phyloP scores from a whole-genome alignment of 2,797 vertebrate genomes.

The Pseudochirops cupreus region DNA sequence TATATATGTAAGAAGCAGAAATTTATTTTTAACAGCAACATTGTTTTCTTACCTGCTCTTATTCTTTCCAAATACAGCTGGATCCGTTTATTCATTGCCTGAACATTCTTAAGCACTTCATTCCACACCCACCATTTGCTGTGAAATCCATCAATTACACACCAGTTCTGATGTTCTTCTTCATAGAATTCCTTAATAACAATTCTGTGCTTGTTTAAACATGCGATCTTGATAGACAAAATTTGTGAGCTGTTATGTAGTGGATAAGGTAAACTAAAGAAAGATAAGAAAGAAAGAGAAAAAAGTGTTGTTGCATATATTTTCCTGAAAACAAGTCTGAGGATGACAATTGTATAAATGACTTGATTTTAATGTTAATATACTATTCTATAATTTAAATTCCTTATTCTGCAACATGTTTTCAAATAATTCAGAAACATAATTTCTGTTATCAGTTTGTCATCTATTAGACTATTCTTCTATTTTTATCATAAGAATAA shows the following conservation, averaged over 20 bases:
- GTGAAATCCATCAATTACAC: constrained; percentile 87
- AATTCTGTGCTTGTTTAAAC: constrained; percentile 87
- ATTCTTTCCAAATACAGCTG: constrained; percentile 91
- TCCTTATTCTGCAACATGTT: neutral
- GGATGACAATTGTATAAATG: neutral
- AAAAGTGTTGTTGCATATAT: constrained; percentile 28
- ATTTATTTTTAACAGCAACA: neutral
- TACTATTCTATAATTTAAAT: neutral
- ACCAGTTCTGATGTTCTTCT: constrained; percentile 93
- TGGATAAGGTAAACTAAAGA: constrained; percentile 84
- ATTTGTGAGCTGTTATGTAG: constrained; percentile 91
- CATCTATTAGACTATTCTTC: neutral
- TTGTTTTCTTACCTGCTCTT: constrained; percentile 87
- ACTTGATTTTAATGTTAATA: neutral
- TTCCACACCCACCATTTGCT: constrained; percentile 96
- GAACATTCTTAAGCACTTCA: constrained; percentile 86
- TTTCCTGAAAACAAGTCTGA: neutral
- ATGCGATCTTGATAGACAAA: constrained; percentile 87
- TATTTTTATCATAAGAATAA: neutral
- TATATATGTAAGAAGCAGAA: constrained; percentile 41
- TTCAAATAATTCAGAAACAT: neutral
- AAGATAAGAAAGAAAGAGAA: constrained; percentile 64
- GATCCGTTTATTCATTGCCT: constrained; percentile 87
- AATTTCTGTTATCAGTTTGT: neutral
- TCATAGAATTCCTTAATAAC: constrained; percentile 88